Evolutionary conservation across 2,888 invertebrate genomes (phyloP).

Genomic region (Drosophila hamatofila): DNA sequence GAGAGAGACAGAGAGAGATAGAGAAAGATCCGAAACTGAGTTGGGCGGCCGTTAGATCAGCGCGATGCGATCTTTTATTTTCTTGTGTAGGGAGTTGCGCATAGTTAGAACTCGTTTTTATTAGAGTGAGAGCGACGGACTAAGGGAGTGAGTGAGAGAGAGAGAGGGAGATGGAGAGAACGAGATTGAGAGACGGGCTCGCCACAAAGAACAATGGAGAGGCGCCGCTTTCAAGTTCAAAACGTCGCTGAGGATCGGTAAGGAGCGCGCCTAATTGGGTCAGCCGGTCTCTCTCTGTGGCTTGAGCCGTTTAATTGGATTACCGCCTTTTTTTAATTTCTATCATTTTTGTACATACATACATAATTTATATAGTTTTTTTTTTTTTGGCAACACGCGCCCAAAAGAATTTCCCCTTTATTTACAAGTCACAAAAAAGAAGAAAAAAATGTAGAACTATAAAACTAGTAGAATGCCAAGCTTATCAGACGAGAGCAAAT

Average conservation of each 20-base stretch:
- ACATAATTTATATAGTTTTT: background rate
- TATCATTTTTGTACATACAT: background rate
- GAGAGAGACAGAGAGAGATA: background rate
- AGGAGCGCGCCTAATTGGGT: constrained; percentile 81
- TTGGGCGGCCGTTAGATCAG: constrained; percentile 79
- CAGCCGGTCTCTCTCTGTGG: constrained; percentile 67
- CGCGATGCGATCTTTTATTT: constrained; percentile 72
- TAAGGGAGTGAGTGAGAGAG: too few relatives aligned
- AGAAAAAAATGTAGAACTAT: background rate
- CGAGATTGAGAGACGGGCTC: background rate
- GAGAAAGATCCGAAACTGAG: constrained; percentile 45
- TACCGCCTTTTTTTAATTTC: constrained; percentile 82
- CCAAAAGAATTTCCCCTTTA: constrained; percentile 45
- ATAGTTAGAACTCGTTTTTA: constrained; percentile 73
- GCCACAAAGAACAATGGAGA: constrained; percentile 68
- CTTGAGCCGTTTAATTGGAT: constrained; percentile 81
- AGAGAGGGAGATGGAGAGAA: background rate
- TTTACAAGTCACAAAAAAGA: constrained; percentile 36
- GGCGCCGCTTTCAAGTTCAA: constrained; percentile 81
- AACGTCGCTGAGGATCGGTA: constrained; percentile 50
- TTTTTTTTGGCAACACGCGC: constrained; percentile 62
- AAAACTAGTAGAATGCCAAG: constrained; percentile 44
- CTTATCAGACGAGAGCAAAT: constrained; percentile 69
- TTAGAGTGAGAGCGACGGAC: constrained; percentile 5
- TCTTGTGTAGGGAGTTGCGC: constrained; percentile 60